phyloP scores from a whole-genome alignment of 1,140 invertebrate species.

The Achroia grisella region DNA sequence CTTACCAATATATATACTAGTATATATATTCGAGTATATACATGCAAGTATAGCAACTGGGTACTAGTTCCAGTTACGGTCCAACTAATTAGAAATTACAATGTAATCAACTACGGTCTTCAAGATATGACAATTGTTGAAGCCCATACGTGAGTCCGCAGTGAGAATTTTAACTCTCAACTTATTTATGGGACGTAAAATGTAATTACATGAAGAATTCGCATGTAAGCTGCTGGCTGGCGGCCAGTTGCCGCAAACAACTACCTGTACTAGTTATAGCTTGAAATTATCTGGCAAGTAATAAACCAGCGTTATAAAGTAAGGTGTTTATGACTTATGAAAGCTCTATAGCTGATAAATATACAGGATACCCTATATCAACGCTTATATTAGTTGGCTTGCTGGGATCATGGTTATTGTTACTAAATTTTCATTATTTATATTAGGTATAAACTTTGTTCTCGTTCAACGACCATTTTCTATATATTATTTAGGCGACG shows the following conservation, averaged over 20 bases:
- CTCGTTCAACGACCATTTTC: too few relatives aligned
- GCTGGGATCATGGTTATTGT: too few relatives aligned
- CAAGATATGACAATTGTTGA: slow-evolving; percentile 4
- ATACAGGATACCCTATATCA: not conserved
- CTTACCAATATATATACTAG: too few relatives aligned
- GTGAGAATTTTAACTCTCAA: slow-evolving; percentile 26
- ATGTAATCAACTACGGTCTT: too few relatives aligned
- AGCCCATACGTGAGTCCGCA: slow-evolving; percentile 1
- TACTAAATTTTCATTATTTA: too few relatives aligned
- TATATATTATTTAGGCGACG: too few relatives aligned
- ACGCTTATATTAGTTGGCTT: too few relatives aligned
- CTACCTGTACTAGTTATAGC: slow-evolving; percentile 6
- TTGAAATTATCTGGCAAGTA: slow-evolving; percentile 30
- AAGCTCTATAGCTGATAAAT: not conserved
- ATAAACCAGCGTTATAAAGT: slow-evolving; percentile 12
- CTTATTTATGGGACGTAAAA: slow-evolving; percentile 34
- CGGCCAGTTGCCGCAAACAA: slow-evolving; percentile 21
- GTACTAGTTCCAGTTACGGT: too few relatives aligned
- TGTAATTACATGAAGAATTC: slow-evolving; percentile 48
- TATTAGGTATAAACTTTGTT: too few relatives aligned
- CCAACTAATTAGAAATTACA: too few relatives aligned
- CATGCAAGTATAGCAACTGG: too few relatives aligned
- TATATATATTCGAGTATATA: too few relatives aligned
- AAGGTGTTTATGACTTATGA: slow-evolving; percentile 6
- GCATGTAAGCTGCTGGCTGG: slow-evolving; percentile 34